These are phyloP conservation scores for Polymixis lichenea DNA, from an alignment of 2,888 invertebrate genomes.

Conservation along the genomic window DNA sequence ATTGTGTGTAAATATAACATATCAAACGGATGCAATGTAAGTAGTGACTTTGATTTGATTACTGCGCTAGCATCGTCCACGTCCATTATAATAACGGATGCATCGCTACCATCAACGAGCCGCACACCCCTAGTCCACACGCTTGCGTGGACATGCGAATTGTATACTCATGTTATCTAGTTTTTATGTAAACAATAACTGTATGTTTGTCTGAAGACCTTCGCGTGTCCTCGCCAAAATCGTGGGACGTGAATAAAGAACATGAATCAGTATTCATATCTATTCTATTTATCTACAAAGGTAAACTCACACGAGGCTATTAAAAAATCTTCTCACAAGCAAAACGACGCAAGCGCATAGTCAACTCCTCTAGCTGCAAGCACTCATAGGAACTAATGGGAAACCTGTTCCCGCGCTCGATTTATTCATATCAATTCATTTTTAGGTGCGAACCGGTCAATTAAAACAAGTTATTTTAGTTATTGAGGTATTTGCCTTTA, in stretches of 20 bases:
- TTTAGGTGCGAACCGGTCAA: conserved; percentile 68
- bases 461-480: conserved; percentile 84
- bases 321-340: conserved; percentile 36
- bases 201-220: conserved; percentile 50
- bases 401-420: conserved; percentile 53
- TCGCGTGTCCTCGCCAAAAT: conserved; percentile 55
- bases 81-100: conserved; percentile 61
- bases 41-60: conserved; percentile 58
- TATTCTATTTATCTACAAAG: conserved; percentile 47
- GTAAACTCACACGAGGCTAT: conserved; percentile 35
- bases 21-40: conserved; percentile 59
- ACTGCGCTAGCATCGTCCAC: conserved; percentile 48
- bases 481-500: conserved; percentile 90
- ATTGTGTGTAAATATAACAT: conserved; percentile 62
- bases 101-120: conserved; percentile 45
- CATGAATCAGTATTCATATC: conserved; percentile 40
- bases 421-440: conserved; percentile 47
- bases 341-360: conserved; percentile 29
- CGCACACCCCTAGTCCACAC: conserved; percentile 29
- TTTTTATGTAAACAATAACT: conserved; percentile 29
- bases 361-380: conserved; percentile 23
- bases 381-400: conserved; percentile 52
- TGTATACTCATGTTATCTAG: conserved; percentile 21
- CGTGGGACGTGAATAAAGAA: conserved; percentile 51
- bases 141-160: conserved; percentile 37